Base-by-base conservation (phyloP, 2,797 vertebrate genomes). In the Erpetoichthys calabaricus region DNA sequence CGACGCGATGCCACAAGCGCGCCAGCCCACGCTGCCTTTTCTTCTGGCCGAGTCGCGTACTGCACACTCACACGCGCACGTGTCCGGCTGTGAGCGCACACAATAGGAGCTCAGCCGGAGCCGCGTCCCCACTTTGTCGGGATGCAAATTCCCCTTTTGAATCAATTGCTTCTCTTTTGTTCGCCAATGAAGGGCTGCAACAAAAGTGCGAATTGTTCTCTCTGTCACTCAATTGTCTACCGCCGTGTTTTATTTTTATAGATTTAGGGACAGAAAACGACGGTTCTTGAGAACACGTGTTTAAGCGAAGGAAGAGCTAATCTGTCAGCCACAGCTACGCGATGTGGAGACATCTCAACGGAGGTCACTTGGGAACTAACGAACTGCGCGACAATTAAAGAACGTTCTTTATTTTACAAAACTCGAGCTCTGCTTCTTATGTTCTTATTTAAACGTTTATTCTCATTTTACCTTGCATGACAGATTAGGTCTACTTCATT, bases 31-130 rank as follows among this genome's bases (percentile, higher is more conserved):
- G 25, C 42, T 4, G 54, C 49, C 60, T 51, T 47, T 52, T 53
- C 59, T 45, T 54, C 41, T 44, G 56, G 41, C 50, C 52, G 45
- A 57, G 55, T 63, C 53, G 56, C 44, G 6, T 6, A 42, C 43
- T 3, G 10, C 56, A 56, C 56, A 46, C 44, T 42, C 49, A 58
- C 44, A 52, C 70, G 56, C 59, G 69, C 80, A 85, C 75, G 75
- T 80, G 83, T 76, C 77, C 61, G 68, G 66, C 72, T 80, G 74
- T 78, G 63, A 75, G 62, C 60, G 57, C 58, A 59, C 70, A 80
- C 77, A 80, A 77, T 81, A 64, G 74, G 57, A 51, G 64, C 66
- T 62, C 58, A 62, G 68, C 66, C 47, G 62, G 60, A 56, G 51
- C 56, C 51, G 67, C 63, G 68, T 68, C 64, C 42, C 60, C 59